These are phyloP conservation scores for Pachypeltis micranthus DNA, from an alignment of 1,140 invertebrate species.

Conservation along the genomic window DNA sequence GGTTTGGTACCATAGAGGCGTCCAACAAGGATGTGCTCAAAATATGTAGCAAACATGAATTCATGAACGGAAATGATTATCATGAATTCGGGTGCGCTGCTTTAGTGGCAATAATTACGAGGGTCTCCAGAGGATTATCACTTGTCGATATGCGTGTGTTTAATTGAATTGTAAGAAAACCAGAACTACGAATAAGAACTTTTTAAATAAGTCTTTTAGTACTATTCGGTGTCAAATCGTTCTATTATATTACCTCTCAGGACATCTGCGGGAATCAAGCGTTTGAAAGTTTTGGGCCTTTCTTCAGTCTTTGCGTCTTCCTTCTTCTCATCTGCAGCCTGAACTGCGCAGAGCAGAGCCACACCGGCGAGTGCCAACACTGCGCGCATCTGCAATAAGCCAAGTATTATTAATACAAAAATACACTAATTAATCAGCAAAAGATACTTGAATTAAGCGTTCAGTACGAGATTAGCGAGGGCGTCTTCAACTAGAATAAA, in stretches of 20 bases:
- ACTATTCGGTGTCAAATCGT: not conserved
- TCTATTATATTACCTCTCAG: constrained; percentile 50
- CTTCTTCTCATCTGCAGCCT: constrained; percentile 44
- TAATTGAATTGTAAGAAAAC: not conserved
- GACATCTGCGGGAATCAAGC: constrained; percentile 73
- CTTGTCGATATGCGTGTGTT: not conserved
- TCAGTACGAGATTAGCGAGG: too few species aligned
- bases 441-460: too few species aligned
- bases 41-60: not conserved
- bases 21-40: not conserved
- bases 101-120: too few species aligned
- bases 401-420: not conserved
- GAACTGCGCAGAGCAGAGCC: constrained; percentile 41
- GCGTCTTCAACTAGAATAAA: not conserved
- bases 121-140: not conserved
- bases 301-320: constrained; percentile 41
- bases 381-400: constrained; percentile 17
- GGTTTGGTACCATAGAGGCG: not conserved
- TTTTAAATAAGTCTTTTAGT: not conserved
- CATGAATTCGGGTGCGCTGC: too few species aligned
- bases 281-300: constrained; percentile 54
- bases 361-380: constrained; percentile 25
- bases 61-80: not conserved
- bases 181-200: not conserved
- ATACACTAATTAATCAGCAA: not conserved